Conservation (phyloP, 2,888 invertebrate genomes). For the Xestia ashworthii region DNA sequence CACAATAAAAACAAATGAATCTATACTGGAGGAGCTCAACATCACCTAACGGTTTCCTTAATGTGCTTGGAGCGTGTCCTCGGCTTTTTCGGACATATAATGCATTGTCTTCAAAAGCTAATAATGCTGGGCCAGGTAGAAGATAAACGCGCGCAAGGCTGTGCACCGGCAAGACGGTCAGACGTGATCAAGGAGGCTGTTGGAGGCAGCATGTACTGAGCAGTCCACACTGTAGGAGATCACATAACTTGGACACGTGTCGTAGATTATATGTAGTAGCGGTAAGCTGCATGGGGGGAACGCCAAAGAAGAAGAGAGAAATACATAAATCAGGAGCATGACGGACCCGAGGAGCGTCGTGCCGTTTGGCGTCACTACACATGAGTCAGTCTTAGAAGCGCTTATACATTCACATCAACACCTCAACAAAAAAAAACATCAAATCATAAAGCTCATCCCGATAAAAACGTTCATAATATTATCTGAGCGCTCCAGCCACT, state of each 20-base stretch:
- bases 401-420: background rate
- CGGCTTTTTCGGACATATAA: background rate
- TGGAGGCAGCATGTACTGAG: background rate
- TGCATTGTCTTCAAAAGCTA: background rate
- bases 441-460: slow-evolving; percentile 4
- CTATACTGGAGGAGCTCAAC: background rate
- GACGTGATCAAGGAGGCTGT: background rate
- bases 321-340: background rate
- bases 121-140: background rate
- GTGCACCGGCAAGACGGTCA: background rate
- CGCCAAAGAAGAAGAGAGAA: background rate
- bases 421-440: slow-evolving; percentile 3
- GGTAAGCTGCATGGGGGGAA: background rate
- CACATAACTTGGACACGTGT: background rate
- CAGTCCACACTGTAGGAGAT: background rate
- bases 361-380: background rate
- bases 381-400: background rate
- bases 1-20: background rate
- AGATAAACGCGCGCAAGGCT: background rate
- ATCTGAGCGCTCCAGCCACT: slow-evolving; percentile 9
- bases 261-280: background rate
- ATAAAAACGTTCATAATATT: slow-evolving; percentile 21
- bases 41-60: background rate
- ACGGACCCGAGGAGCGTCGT: background rate
- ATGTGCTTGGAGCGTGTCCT: background rate